phyloP scores from a whole-genome alignment of 1,140 invertebrate genomes.

The Drosophila orena region DNA sequence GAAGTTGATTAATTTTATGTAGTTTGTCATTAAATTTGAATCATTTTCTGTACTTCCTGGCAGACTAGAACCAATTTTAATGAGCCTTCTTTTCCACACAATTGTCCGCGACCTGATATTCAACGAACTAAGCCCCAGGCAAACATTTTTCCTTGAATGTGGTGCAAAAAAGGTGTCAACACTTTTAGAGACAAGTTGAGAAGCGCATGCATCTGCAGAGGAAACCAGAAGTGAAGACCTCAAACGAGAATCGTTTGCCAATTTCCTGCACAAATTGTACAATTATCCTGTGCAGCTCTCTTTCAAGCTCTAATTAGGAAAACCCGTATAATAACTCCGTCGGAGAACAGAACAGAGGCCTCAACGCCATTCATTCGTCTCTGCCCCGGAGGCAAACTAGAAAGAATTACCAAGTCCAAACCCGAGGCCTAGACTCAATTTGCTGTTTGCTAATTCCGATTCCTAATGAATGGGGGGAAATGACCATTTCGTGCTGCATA shows the following conservation, averaged over 20 bases:
- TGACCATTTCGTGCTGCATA: slow-evolving; percentile 12
- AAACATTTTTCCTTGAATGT: slow-evolving; percentile 32
- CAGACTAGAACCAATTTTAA: slow-evolving; percentile 24
- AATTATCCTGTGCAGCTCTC: slow-evolving; percentile 26
- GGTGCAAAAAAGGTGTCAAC: slow-evolving; percentile 53
- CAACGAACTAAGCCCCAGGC: slow-evolving; percentile 23
- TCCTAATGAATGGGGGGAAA: slow-evolving; percentile 41
- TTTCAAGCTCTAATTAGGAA: slow-evolving; percentile 70
- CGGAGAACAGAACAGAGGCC: slow-evolving; percentile 12
- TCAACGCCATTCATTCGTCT: slow-evolving; percentile 34
- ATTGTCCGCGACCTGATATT: slow-evolving; percentile 36
- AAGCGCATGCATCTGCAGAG: slow-evolving; percentile 24
- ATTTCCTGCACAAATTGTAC: slow-evolving; percentile 63
- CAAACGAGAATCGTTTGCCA: slow-evolving; percentile 51
- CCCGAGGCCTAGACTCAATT: slow-evolving; percentile 39
- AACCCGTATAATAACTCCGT: slow-evolving; percentile 66
- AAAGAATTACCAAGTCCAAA: slow-evolving; percentile 6
- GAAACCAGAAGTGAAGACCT: slow-evolving; percentile 30
- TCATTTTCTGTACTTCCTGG: slow-evolving; percentile 18
- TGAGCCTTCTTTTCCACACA: slow-evolving; percentile 5
- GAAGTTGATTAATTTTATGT: too few relatives aligned
- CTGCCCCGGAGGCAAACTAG: slow-evolving; percentile 10
- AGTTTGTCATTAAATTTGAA: too few relatives aligned
- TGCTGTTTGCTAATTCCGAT: slow-evolving; percentile 53
- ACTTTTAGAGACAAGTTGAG: slow-evolving; percentile 30